Evolutionary conservation across 2,113 vertebrate species (phyloP), one percentile per base, ranked within the genome.

Genomic region (Setophaga kirtlandii): DNA sequence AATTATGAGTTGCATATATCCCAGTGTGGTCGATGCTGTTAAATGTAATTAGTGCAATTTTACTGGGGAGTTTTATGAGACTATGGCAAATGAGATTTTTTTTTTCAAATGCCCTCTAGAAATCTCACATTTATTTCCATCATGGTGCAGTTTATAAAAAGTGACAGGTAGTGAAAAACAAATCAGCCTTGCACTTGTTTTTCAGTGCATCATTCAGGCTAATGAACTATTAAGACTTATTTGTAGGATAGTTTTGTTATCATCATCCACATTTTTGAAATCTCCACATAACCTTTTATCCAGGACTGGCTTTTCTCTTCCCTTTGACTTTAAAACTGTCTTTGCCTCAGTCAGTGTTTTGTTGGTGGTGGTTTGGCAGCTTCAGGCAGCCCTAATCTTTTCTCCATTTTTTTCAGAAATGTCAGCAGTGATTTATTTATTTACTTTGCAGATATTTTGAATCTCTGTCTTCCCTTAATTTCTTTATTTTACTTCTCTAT

Each of bases 11-110:
- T 64, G 27, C 16, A 64, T 71, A 25, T 73, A 60, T 86, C 30
- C 73, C 44, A 42, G 42, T 0, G 0, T 53, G 23, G 12, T 63
- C 1, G 2, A 58, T 71, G 47, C 37, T 0, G 0, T 55, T 83
- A 80, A 83, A 87, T 83, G 35, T 73, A 73, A 76, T 89, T 44
- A 89, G 18, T 83, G 37, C 12, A 33, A 71, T 68, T 89, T 89
- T 86, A 42, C 49, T 31, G 35, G 6, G 9, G 35, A 28, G 12
- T 46, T 95, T 89, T 60, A 79, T 76, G 41, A 85, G 7, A 76
- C 6, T 25, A 37, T 69, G 46, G 49, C 11, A 95, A 90, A 86
- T 28, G 35, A 73, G 22, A 33, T 42, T 46, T 78, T 77, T 77
- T 46, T 68, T 75, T n/a, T n/a, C 18, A 37, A 83, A 76, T 76